Percentiles rank a stretch among this genome's conserved stretches.
These are phyloP conservation scores for Centropus unirufus DNA, from an alignment of 2,113 vertebrate species.

Conservation along the genomic window DNA sequence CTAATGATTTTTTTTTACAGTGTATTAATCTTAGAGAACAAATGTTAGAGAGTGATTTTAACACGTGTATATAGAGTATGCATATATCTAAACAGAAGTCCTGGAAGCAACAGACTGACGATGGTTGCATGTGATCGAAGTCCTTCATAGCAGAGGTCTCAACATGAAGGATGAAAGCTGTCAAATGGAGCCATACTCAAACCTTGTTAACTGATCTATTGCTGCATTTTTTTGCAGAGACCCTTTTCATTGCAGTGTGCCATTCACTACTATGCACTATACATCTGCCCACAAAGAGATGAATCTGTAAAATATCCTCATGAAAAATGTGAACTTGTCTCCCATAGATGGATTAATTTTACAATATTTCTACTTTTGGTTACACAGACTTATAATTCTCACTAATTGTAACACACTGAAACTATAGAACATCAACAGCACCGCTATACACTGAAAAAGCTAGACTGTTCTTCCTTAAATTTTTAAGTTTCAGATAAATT, in stretches of 20 bases:
- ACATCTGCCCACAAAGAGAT: background rate
- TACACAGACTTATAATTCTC: background rate
- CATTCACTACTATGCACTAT: fast-evolving
- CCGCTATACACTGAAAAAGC: background rate
- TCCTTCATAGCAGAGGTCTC: background rate
- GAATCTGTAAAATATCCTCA: background rate
- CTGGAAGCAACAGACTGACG: background rate
- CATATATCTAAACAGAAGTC: background rate
- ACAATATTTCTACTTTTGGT: background rate
- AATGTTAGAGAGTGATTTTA: background rate
- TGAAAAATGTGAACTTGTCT: background rate
- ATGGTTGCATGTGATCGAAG: background rate
- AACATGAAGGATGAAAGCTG: background rate
- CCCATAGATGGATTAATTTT: background rate
- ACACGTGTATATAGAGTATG: background rate
- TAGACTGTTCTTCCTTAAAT: background rate
- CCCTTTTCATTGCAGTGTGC: background rate
- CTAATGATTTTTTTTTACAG: background rate
- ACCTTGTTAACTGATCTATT: background rate
- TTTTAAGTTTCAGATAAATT: background rate
- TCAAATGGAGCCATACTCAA: background rate
- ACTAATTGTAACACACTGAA: background rate
- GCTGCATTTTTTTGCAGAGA: background rate
- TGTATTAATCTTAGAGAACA: background rate
- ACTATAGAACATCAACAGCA: background rate